Conservation (phyloP, 2,113 vertebrate genomes). For the Rhabdomys dilectus region DNA sequence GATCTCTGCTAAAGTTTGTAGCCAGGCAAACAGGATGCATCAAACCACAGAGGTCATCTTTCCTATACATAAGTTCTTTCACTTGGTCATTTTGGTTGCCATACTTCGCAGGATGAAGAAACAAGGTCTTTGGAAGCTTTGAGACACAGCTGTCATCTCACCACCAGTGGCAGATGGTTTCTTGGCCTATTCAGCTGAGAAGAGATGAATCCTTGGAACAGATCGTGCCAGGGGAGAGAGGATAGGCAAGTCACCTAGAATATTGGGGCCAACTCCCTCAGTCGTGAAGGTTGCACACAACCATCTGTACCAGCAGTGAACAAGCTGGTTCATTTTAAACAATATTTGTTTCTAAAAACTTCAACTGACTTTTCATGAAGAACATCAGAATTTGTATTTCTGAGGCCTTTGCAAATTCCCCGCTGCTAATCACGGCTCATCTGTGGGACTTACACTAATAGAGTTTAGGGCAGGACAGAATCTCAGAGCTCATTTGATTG, state of each 20-base stretch:
- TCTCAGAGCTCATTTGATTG: neutral
- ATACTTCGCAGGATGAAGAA: neutral
- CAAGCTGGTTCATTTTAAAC: neutral
- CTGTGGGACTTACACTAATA: neutral
- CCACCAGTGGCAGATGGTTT: slow-evolving; percentile 36
- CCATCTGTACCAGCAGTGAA: neutral
- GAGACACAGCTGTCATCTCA: neutral
- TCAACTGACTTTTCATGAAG: neutral
- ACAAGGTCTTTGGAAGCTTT: slow-evolving; percentile 1
- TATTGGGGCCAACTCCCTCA: neutral
- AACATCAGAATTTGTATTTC: neutral
- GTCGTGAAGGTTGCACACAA: neutral
- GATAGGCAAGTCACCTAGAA: neutral
- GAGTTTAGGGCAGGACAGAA: neutral
- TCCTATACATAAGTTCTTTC: slow-evolving; percentile 12
- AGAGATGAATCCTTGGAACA: slow-evolving; percentile 27
- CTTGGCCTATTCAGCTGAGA: neutral
- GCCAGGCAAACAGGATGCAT: neutral
- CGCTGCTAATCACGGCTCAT: neutral
- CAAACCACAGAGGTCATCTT: neutral
- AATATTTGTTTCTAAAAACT: slow-evolving; percentile 19
- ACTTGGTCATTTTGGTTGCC: neutral
- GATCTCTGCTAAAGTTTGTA: neutral
- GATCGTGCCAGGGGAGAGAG: neutral
- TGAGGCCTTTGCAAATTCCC: neutral